phyloP scores from a whole-genome alignment of 2,797 vertebrate genomes.

The Micromesistius poutassou region DNA sequence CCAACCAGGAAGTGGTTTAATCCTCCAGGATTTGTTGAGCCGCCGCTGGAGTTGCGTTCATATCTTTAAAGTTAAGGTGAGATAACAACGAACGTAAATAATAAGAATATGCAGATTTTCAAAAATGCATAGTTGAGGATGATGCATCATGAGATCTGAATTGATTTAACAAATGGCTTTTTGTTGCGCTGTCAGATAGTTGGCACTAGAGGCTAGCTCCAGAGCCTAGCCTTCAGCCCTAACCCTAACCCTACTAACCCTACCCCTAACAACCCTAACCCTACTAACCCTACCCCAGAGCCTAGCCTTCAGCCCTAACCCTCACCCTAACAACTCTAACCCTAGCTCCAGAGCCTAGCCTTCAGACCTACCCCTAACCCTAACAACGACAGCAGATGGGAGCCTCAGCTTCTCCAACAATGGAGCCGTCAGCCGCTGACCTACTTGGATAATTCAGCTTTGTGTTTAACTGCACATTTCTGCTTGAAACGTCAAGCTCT shows the following conservation, averaged over 20 bases:
- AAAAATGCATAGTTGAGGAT: not conserved
- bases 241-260: too few species aligned
- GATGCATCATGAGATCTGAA: not conserved
- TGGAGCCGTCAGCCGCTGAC: not conserved
- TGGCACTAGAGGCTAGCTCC: not conserved
- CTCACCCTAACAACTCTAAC: too few species aligned
- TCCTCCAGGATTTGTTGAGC: not conserved
- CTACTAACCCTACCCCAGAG: too few species aligned
- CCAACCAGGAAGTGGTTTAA: not conserved
- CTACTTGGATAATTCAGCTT: not conserved
- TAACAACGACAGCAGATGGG: not conserved
- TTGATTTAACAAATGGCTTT: not conserved
- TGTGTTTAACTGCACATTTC: not conserved
- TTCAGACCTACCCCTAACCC: too few species aligned
- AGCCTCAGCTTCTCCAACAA: not conserved
- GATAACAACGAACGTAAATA: not conserved
- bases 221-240: not conserved
- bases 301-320: not conserved
- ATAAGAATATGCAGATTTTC: not conserved
- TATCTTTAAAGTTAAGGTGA: not conserved
- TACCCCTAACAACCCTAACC: too few species aligned
- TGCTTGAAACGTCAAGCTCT: not conserved
- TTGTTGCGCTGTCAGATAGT: not conserved
- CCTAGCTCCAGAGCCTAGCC: not conserved
- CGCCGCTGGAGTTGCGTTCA: not conserved